Percentiles rank a stretch among this genome's conserved stretches.
phyloP scores from a whole-genome alignment of 2,113 vertebrate genomes.

The Propithecus coquereli region DNA sequence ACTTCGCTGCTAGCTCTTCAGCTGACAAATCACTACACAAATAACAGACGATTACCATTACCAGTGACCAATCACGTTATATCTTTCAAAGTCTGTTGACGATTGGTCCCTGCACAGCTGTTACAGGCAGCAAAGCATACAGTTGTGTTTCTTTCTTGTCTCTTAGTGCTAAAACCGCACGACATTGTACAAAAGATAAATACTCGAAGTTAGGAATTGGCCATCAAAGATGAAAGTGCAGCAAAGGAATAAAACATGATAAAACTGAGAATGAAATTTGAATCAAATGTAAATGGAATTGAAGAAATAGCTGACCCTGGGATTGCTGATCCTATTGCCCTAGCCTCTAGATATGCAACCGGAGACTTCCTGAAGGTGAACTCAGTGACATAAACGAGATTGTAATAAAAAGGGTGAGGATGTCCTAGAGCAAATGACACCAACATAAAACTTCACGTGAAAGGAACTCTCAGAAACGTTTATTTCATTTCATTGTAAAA shows the following conservation, averaged over 20 bases:
- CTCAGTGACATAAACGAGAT: not conserved
- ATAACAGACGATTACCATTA: not conserved
- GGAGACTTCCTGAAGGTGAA: not conserved
- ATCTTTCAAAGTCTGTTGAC: not conserved
- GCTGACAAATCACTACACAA: not conserved
- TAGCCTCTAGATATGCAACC: not conserved
- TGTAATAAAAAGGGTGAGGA: not conserved
- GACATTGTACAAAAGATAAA: not conserved
- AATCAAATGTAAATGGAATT: not conserved
- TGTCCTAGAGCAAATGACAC: not conserved
- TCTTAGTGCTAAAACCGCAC: not conserved
- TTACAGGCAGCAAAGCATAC: not conserved
- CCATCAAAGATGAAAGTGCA: not conserved
- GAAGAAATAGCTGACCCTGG: not conserved
- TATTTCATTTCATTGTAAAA: not conserved
- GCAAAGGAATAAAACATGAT: not conserved
- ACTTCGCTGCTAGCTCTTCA: not conserved
- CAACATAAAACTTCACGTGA: not conserved
- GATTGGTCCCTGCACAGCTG: not conserved
- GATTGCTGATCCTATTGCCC: not conserved
- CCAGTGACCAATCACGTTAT: not conserved
- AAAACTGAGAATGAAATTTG: not conserved
- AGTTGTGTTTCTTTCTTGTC: not conserved
- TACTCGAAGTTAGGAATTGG: not conserved
- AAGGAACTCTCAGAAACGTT: not conserved